These are phyloP conservation scores for Chloroclysta siterata DNA, from an alignment of 2,888 invertebrate species.

Conservation along the genomic window DNA sequence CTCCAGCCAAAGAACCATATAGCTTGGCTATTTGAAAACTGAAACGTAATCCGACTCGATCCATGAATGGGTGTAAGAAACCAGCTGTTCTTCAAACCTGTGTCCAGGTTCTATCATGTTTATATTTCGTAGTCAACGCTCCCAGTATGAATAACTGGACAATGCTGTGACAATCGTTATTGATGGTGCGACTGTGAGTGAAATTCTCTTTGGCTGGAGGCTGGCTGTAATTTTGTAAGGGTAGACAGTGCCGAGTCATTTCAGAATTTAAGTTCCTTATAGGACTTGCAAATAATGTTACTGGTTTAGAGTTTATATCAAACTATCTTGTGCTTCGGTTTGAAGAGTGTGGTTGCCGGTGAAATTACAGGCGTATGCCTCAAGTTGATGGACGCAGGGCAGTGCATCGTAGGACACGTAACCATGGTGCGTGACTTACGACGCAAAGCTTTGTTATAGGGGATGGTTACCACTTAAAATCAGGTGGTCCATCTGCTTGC, in stretches of 20 bases:
- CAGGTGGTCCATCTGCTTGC: too few species aligned
- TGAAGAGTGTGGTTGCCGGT: background rate
- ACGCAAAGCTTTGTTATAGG: too few species aligned
- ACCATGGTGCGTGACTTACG: too few species aligned
- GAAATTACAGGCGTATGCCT: too few species aligned
- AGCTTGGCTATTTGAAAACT: too few species aligned
- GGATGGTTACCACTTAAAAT: too few species aligned
- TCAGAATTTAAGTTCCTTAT: constrained; percentile 1
- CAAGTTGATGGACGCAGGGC: too few species aligned
- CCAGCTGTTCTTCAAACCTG: constrained; percentile 1
- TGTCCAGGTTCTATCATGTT: constrained; percentile 33
- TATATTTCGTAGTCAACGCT: constrained; percentile 38
- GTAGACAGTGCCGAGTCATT: constrained; percentile 34
- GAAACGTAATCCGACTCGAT: too few species aligned
- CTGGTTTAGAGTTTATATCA: background rate
- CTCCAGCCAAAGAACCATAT: too few species aligned
- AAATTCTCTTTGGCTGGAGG: constrained; percentile 41
- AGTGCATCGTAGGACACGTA: too few species aligned
- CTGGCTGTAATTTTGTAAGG: constrained; percentile 36
- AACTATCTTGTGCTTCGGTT: too few species aligned
- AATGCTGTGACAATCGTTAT: constrained; percentile 44
- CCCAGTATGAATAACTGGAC: constrained; percentile 43
- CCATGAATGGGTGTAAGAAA: background rate
- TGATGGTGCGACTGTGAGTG: constrained; percentile 42
- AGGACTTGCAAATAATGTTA: background rate